Percentiles rank a stretch among this genome's conserved stretches.
Evolutionary conservation across 64 coral and sea anemone species (phyloP).

Genomic region (Actinia tenebrosa): DNA sequence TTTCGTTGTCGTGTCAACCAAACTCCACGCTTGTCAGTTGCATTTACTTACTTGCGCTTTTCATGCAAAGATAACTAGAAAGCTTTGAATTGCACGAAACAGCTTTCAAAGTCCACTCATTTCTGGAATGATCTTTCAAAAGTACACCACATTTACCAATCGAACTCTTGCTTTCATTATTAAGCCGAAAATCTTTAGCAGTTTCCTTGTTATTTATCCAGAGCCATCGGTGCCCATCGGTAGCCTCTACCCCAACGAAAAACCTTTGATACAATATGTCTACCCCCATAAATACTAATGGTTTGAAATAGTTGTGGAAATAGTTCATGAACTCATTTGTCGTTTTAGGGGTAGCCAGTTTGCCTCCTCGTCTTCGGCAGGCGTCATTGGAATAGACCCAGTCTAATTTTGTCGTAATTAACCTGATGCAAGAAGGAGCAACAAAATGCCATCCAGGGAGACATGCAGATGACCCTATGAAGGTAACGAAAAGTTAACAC

Average conservation of each 20-base stretch:
- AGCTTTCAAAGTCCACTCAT: not conserved
- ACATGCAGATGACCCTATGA: not conserved
- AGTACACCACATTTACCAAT: not conserved
- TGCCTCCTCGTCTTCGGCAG: not conserved
- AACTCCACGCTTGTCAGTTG: no score
- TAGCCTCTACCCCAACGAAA: not conserved
- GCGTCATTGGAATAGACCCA: not conserved
- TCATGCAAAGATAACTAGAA: not conserved
- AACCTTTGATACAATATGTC: not conserved
- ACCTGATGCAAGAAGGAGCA: not conserved
- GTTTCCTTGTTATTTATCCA: not conserved
- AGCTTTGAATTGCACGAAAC: not conserved
- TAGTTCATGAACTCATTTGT: not conserved
- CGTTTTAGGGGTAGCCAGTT: not conserved
- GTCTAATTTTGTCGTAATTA: not conserved
- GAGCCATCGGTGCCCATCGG: not conserved
- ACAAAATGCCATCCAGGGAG: not conserved
- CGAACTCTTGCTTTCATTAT: not conserved
- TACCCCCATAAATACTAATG: not conserved
- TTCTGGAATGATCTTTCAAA: not conserved
- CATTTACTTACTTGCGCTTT: not conserved
- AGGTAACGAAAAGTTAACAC: not conserved
- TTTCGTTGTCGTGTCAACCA: not conserved
- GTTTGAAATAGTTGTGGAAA: no score
- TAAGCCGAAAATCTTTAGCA: not conserved